Base-by-base conservation (phyloP, 2,888 invertebrate species). In the Barypeithes pellucidus region DNA sequence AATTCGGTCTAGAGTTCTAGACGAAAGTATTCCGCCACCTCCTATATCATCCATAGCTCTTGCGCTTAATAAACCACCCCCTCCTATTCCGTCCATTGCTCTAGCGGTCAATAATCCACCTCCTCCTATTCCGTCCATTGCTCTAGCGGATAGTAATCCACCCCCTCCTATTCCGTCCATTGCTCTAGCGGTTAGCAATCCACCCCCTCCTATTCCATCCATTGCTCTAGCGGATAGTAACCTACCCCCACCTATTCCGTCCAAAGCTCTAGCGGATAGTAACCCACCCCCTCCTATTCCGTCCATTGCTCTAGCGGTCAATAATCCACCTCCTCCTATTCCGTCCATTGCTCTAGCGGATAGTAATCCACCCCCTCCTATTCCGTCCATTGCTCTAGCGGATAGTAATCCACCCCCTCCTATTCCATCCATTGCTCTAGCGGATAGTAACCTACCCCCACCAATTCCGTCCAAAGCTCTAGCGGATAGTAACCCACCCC, bases 251-350 rank as follows among this genome's bases (percentile, higher is more conserved):
- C 69, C 69, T 41, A 69, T 61, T 9, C 18, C 47, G 20, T 69
- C 69, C 16, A 69, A 29, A 12, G 22, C 24, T 60, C 67, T 50
- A 7, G 39, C 22, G 1, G 43, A 29, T 12, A 69, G 45, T 0
- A 69, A 1, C 0, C 63, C 54, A 16, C 36, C 67, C 39, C 72
- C 75, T 18, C 74, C 74, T 47, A 74, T 70, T 4, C 36, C 20
- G 12, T 74, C 73, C 8, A 74, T 22, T n/a, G 50, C 22, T 66
- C 70, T 69, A n/a, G 62, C 29, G 24, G 36, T 14, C 18, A 74
- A 45, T 52, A 74, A 1, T 9, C 67, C 54, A n/a, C 71, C 72
- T 16, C 75, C 75, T n/a, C 72, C 72, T 52, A 75, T 75, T n/a
- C 16, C 39, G 43, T 75, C 75, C 12, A 75, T 16, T n/a, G 29